Percentiles rank a stretch among this genome's conserved stretches.
These are phyloP conservation scores for Phalacrocorax pelagicus DNA, from an alignment of 2,113 vertebrate genomes.

Conservation along the genomic window DNA sequence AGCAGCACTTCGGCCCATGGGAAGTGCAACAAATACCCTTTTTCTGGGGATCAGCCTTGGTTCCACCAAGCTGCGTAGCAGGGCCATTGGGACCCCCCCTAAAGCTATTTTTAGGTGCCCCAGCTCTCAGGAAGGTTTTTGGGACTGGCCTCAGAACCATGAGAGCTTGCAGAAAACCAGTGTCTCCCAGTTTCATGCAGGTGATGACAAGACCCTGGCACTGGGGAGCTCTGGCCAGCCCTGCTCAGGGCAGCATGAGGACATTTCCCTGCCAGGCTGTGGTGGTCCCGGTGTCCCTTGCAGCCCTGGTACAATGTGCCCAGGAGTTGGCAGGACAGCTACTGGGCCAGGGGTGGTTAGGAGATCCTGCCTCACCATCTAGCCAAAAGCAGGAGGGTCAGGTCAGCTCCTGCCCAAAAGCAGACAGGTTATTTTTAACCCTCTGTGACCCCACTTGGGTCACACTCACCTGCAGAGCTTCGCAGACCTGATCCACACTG, in stretches of 20 bases:
- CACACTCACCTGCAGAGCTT: conserved; percentile 79
- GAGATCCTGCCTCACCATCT: background rate
- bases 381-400: background rate
- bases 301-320: background rate
- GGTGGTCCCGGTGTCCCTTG: background rate
- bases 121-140: background rate
- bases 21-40: background rate
- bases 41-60: background rate
- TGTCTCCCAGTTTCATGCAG: background rate
- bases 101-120: background rate
- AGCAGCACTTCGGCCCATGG: rapidly evolving
- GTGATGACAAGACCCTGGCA: background rate
- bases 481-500: conserved; percentile 77
- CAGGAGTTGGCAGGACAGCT: background rate
- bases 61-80: background rate
- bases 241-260: background rate
- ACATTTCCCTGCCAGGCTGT: background rate
- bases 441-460: background rate
- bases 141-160: background rate
- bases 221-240: background rate
- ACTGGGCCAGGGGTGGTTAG: background rate
- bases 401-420: background rate
- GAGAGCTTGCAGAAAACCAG: background rate
- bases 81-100: background rate
- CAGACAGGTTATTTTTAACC: background rate